Evolutionary conservation across 2,888 invertebrate genomes (phyloP).

Genomic region (Sinelater perroti): DNA sequence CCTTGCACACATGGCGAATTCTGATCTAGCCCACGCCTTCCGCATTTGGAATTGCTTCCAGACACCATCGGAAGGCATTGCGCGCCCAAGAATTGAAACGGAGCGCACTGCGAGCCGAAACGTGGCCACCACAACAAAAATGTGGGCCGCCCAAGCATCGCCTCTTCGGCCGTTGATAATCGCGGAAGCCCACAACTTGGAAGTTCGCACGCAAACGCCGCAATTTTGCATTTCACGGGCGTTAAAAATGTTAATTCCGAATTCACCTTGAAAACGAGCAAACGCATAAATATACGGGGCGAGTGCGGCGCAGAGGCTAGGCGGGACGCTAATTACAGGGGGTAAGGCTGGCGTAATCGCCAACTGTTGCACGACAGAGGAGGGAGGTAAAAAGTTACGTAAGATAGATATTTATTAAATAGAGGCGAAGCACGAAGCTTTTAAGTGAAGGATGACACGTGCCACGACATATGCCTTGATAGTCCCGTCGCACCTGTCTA

Average conservation of each 20-base stretch:
- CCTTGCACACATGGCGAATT: slow-evolving; percentile 6
- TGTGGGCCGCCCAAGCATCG: too few relatives aligned
- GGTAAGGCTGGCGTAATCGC: slow-evolving; percentile 13
- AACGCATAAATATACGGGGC: neutral
- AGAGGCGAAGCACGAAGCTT: slow-evolving; percentile 26
- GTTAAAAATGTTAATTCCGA: neutral
- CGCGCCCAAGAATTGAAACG: too few relatives aligned
- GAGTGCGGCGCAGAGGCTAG: neutral
- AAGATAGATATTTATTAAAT: slow-evolving; percentile 23
- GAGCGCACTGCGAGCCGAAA: too few relatives aligned
- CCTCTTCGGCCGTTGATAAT: too few relatives aligned
- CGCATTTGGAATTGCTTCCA: neutral
- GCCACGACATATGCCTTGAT: slow-evolving; percentile 34
- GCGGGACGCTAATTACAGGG: slow-evolving; percentile 6
- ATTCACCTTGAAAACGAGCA: neutral
- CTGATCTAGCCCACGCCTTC: slow-evolving; percentile 8
- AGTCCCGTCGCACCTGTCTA: slow-evolving; percentile 31
- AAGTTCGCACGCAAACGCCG: too few relatives aligned
- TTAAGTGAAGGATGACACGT: slow-evolving; percentile 32
- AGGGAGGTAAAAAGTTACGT: slow-evolving; percentile 19
- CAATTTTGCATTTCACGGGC: neutral
- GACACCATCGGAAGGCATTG: too few relatives aligned
- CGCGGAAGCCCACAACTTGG: too few relatives aligned
- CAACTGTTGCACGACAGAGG: slow-evolving; percentile 24
- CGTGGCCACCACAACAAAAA: too few relatives aligned